These are phyloP conservation scores for Carettochelys insculpta DNA, from an alignment of 2,113 vertebrate species.

Conservation along the genomic window DNA sequence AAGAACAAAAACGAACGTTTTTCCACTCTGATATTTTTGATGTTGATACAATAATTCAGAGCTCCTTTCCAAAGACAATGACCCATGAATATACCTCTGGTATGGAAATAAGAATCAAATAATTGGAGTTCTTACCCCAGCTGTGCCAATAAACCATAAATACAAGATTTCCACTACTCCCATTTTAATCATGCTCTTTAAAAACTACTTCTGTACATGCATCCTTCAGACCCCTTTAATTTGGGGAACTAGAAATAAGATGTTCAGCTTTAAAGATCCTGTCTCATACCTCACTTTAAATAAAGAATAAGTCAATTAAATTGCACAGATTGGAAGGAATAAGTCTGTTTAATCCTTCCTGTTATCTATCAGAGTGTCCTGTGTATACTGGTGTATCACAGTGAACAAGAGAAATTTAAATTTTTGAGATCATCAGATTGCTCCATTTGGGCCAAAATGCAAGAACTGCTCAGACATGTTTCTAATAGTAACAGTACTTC, in stretches of 20 bases:
- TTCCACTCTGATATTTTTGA: neutral
- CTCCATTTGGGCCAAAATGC: neutral
- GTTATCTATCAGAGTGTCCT: neutral
- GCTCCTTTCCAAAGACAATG: neutral
- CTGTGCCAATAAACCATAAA: neutral
- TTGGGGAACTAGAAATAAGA: neutral
- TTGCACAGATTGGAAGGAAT: neutral
- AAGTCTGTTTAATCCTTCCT: neutral
- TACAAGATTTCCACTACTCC: neutral
- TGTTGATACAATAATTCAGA: neutral
- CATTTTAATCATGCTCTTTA: neutral
- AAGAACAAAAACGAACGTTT: neutral
- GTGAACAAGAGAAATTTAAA: neutral
- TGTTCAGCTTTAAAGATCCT: neutral
- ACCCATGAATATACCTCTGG: neutral
- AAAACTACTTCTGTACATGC: neutral
- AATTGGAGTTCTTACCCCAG: neutral
- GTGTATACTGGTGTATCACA: neutral
- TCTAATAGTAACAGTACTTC: neutral
- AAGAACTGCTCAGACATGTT: neutral
- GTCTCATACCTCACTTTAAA: neutral
- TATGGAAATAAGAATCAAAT: neutral
- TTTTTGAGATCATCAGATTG: neutral
- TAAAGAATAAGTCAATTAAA: neutral
- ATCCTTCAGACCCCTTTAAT: neutral